phyloP scores from a whole-genome alignment of 2,888 invertebrate genomes.

The Cryptus viduatorius region DNA sequence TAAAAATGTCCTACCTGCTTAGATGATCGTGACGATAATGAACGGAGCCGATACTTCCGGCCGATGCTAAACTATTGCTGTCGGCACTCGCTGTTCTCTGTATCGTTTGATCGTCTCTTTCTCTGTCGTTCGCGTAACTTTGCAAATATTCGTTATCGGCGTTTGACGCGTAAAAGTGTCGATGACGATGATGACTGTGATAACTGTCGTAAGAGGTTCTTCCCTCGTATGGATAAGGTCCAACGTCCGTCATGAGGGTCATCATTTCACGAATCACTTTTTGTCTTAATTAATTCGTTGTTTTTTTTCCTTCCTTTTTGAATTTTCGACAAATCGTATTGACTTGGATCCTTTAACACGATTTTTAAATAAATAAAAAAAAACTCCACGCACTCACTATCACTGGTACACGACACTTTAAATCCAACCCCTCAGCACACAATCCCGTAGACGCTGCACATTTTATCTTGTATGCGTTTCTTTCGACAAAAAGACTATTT shows the following conservation, averaged over 20 bases:
- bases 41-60: conserved; percentile 71
- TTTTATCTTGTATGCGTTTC: conserved; percentile 14
- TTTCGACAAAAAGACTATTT: background rate
- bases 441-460: conserved; percentile 13
- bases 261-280: conserved; percentile 79
- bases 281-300: too few relatives aligned
- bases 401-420: conserved; percentile 28
- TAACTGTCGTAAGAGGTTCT: conserved; percentile 81
- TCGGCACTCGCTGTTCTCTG: conserved; percentile 78
- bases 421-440: conserved; percentile 11
- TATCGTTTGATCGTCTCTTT: conserved; percentile 75
- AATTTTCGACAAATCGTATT: too few relatives aligned
- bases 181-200: conserved; percentile 72
- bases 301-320: too few relatives aligned
- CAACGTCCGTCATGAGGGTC: conserved; percentile 83
- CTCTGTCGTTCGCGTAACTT: conserved; percentile 72
- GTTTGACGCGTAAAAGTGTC: conserved; percentile 72
- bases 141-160: conserved; percentile 74
- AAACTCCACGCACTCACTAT: conserved; percentile 10
- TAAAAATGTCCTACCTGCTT: conserved; percentile 71
- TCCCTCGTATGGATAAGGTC: conserved; percentile 81
- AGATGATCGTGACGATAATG: conserved; percentile 77
- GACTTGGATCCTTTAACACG: too few relatives aligned
- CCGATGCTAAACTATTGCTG: conserved; percentile 76
- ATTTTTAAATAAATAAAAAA: background rate